Conservation (phyloP, 1,140 invertebrate species). For the Hormaphis cornu region DNA sequence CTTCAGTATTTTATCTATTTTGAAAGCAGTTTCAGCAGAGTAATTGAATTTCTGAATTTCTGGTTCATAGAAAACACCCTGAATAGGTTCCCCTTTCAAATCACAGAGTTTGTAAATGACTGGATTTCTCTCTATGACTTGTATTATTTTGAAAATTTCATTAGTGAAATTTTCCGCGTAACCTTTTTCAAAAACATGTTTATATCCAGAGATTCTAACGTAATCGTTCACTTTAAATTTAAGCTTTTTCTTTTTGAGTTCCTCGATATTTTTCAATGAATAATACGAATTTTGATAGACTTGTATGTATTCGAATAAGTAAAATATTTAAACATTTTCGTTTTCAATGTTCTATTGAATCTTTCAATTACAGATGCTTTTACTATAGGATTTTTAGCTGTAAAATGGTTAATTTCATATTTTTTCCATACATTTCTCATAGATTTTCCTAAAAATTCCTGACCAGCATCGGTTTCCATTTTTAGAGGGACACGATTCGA, state of each 20-base stretch:
- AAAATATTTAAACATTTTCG: constrained; percentile 43
- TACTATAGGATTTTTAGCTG: constrained; percentile 41
- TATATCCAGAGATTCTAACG: constrained; percentile 37
- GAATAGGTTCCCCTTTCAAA: constrained; percentile 38
- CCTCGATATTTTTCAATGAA: constrained; percentile 36
- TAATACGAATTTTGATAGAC: constrained; percentile 41
- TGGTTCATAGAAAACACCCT: constrained; percentile 39
- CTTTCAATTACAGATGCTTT: constrained; percentile 44
- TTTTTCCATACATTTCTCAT: constrained; percentile 37
- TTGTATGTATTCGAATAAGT: constrained; percentile 40
- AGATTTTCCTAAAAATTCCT: constrained; percentile 37
- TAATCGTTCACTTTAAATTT: constrained; percentile 35
- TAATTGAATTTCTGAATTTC: constrained; percentile 36
- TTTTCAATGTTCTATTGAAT: constrained; percentile 44
- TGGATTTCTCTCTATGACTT: constrained; percentile 35
- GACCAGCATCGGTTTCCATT: constrained; percentile 35
- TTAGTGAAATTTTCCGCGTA: constrained; percentile 40
- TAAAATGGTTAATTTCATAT: constrained; percentile 40
- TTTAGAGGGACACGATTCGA: not conserved
- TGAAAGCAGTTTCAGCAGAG: not conserved
- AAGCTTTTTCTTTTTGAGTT: constrained; percentile 12
- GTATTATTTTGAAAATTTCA: constrained; percentile 40
- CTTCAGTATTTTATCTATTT: not conserved
- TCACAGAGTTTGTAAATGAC: constrained; percentile 40
- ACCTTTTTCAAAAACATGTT: constrained; percentile 37